Evolutionary conservation across 2,888 invertebrate genomes (phyloP).

Genomic region (Stenodema calcarata): DNA sequence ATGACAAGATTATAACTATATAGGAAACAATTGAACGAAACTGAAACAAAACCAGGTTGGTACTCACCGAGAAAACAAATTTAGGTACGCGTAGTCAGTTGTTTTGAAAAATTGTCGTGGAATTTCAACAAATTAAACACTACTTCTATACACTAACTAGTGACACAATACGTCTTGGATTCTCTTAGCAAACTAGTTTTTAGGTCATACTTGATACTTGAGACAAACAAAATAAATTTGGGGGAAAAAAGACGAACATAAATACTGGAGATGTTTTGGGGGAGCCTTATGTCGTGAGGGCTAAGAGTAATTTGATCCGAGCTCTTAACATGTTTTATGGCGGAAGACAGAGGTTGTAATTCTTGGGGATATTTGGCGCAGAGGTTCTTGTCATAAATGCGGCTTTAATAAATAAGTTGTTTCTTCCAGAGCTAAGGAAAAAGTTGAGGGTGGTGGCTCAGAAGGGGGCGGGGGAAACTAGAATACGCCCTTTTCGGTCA

Average conservation of each 20-base stretch:
- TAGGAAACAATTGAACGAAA: too few relatives aligned
- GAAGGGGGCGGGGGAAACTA: background rate
- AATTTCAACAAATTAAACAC: too few relatives aligned
- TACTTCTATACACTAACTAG: too few relatives aligned
- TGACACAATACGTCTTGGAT: too few relatives aligned
- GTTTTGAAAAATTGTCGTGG: too few relatives aligned
- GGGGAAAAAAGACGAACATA: background rate
- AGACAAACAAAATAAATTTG: background rate
- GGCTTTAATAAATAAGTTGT: constrained; percentile 32
- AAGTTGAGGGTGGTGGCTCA: background rate
- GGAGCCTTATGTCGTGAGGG: background rate
- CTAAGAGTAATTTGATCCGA: constrained; percentile 34
- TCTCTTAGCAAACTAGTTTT: too few relatives aligned
- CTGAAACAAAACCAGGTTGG: too few relatives aligned
- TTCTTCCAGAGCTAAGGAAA: background rate
- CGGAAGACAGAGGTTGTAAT: constrained; percentile 33
- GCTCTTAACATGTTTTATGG: constrained; percentile 33
- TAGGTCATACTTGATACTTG: background rate
- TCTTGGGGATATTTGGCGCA: constrained; percentile 34
- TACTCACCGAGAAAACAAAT: too few relatives aligned
- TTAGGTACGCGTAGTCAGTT: too few relatives aligned
- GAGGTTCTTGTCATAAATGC: constrained; percentile 11
- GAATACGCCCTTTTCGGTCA: constrained; percentile 10
- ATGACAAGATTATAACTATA: too few relatives aligned
- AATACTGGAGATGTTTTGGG: constrained; percentile 28